These are phyloP conservation scores for Huso huso DNA, from an alignment of 2,797 vertebrate genomes.

Conservation along the genomic window DNA sequence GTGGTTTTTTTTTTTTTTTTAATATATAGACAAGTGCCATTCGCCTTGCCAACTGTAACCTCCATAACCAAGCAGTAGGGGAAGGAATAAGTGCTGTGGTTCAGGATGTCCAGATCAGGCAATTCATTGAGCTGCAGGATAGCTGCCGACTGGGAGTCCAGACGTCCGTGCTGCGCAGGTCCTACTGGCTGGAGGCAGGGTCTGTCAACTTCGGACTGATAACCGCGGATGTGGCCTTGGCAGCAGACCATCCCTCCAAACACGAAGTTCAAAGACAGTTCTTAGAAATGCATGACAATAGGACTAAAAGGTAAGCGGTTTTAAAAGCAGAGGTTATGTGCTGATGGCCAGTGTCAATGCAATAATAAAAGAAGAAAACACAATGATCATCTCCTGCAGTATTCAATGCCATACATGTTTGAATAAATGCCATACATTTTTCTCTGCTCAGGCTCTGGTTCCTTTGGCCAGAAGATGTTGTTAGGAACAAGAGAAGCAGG, in stretches of 20 bases:
- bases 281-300: conserved; percentile 81
- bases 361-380: too few relatives aligned
- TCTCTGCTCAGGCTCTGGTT: conserved; percentile 79
- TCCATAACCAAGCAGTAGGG: conserved; percentile 92
- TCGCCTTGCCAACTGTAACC: conserved; percentile 88
- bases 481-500: conserved; percentile 75
- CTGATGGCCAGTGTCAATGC: too few relatives aligned
- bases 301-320: conserved; percentile 76
- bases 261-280: conserved; percentile 90
- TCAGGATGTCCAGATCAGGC: conserved; percentile 82
- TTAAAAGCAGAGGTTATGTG: too few relatives aligned
- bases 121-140: conserved; percentile 82
- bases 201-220: conserved; percentile 85
- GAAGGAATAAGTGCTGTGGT: conserved; percentile 90
- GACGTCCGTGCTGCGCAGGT: conserved; percentile 75
- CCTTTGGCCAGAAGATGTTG: conserved; percentile 84
- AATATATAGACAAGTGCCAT: conserved; percentile 70
- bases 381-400: too few relatives aligned
- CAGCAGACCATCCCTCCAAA: conserved; percentile 85
- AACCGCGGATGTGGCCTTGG: conserved; percentile 87
- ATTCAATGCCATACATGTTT: too few relatives aligned
- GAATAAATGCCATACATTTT: background rate
- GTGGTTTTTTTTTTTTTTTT: background rate
- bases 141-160: conserved; percentile 65
- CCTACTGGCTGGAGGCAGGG: conserved; percentile 91